Base-by-base conservation (phyloP, 2,113 vertebrate species). In the Plecotus auritus region DNA sequence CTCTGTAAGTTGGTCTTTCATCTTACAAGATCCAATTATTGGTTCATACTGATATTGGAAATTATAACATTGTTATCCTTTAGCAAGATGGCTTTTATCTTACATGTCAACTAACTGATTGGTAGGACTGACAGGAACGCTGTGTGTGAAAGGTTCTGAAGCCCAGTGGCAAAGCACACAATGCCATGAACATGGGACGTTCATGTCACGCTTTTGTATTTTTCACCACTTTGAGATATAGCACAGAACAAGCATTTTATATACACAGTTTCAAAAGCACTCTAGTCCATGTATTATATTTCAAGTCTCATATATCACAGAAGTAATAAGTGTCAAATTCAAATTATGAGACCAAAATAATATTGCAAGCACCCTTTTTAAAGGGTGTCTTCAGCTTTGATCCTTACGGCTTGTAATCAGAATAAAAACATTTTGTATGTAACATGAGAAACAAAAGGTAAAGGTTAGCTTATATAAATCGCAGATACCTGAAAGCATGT, bases 331-430 rank as follows among this genome's bases (percentile, higher is more conserved):
- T 89, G 26, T 81, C 56, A 87, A 17, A 56, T 83, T 88, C 47
- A 91, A 56, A 87, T 88, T 81, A n/a, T 78, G 45, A 92, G 32
- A 72, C 49, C 45, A 89, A 88, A 90, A 30, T 90, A 95, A 80
- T 87, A n/a, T 83, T 56, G 20, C 17, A 90, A 56, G 54, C 54
- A 56, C 54, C 54, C 20, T 56, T 22, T 20, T 56, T 56, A 56
- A 56, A 56, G 54, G 54, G 54, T 56, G 54, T 56, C 54, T 56
- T 89, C 17, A 87, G 16, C 80, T 92, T 93, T 92, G 47, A 69
- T 23, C 20, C 35, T 3, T 84, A 56, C 1, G 49, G 3, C 28
- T 87, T 92, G 4, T 70, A 69, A 74, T 90, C 22, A 92, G 42
- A 74, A 92, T 69, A 88, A 87, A 93, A 59, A 42, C 61, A 4